A percentile compares a stretch with the other conserved stretches of the same genome.
phyloP scores from a whole-genome alignment of 1,140 invertebrate genomes.

The Lasioglossum albipes region DNA sequence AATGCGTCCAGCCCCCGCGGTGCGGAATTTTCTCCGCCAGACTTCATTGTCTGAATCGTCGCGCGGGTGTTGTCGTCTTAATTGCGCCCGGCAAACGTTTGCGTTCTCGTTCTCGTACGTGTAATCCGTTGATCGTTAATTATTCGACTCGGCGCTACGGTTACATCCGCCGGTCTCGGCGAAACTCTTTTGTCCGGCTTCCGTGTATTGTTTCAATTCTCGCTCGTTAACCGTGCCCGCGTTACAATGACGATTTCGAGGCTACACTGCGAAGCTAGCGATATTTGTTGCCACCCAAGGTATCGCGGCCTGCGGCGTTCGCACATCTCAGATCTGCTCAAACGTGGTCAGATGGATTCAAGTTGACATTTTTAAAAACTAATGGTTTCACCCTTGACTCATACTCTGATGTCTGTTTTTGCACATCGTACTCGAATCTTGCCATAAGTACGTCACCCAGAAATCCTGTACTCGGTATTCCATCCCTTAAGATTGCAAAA shows the following conservation, averaged over 20 bases:
- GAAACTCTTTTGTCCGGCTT: slow-evolving; percentile 20
- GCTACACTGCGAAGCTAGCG: background rate
- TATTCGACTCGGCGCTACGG: slow-evolving; percentile 13
- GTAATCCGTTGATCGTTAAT: slow-evolving; percentile 43
- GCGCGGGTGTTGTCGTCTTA: slow-evolving; percentile 15
- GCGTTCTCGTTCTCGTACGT: slow-evolving; percentile 1
- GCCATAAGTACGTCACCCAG: no score
- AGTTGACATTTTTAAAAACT: no score
- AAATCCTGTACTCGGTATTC: no score
- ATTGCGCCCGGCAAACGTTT: slow-evolving; percentile 45
- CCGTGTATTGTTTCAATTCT: slow-evolving; percentile 23
- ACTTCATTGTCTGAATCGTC: background rate
- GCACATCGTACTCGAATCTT: no score
- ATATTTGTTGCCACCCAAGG: no score
- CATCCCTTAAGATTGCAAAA: no score
- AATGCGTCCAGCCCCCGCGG: slow-evolving; percentile 3
- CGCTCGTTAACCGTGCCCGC: slow-evolving; percentile 24
- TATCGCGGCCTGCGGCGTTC: no score
- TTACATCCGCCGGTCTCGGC: background rate
- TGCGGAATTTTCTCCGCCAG: slow-evolving; percentile 6
- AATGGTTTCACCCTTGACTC: no score
- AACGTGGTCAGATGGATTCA: no score
- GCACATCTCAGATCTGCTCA: no score
- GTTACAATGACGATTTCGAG: background rate
- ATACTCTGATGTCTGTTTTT: no score